Conservation (phyloP, 2,113 vertebrate species). For the Reinhardtius hippoglossoides region DNA sequence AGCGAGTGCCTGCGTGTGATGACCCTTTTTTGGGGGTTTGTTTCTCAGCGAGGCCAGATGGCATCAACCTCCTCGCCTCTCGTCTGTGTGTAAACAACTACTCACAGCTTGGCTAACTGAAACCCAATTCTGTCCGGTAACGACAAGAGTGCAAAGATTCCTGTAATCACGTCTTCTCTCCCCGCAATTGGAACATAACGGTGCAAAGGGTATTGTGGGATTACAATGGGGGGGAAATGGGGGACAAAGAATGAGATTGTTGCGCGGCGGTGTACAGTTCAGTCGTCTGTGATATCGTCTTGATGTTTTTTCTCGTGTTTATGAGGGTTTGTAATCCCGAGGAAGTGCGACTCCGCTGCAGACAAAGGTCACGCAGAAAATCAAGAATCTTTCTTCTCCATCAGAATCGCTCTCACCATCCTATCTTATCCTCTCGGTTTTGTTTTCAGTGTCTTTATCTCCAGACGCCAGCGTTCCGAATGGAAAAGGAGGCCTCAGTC, state of each 20-base stretch:
- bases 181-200: constrained; percentile 19
- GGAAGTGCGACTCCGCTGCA: constrained; percentile 28
- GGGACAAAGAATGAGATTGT: neutral
- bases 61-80: constrained; percentile 54
- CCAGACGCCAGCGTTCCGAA: constrained; percentile 64
- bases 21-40: constrained; percentile 20
- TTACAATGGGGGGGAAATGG: neutral
- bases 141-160: constrained; percentile 23
- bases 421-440: constrained; percentile 34
- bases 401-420: constrained; percentile 41
- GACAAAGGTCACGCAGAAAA: constrained; percentile 43
- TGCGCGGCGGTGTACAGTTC: constrained; percentile 9
- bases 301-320: constrained; percentile 2
- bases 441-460: constrained; percentile 70
- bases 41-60: constrained; percentile 60
- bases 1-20: constrained; percentile 32
- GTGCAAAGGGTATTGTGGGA: constrained; percentile 19
- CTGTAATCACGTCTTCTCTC: constrained; percentile 35
- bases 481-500: constrained; percentile 43
- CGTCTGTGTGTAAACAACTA: constrained; percentile 55
- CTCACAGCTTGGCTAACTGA: constrained; percentile 40
- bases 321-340: constrained; percentile 27
- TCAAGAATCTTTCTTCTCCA: constrained; percentile 27
- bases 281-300: neutral
- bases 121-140: constrained; percentile 31